phyloP scores from a whole-genome alignment of 92 coral and sea anemone genomes.

The Chrysogorgia sp. region DNA sequence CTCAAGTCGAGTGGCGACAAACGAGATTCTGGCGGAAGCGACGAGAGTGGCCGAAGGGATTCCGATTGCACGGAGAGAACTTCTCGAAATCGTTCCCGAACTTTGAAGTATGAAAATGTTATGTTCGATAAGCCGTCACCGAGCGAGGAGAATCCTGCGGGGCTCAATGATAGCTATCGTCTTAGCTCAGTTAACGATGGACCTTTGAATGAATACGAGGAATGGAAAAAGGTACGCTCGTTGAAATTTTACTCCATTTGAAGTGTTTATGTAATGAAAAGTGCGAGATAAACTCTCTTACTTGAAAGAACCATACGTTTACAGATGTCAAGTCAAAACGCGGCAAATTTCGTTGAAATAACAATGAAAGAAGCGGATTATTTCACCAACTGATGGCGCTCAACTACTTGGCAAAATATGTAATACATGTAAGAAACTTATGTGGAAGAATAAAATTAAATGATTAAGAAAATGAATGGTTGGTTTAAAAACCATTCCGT shows the following conservation, averaged over 20 bases:
- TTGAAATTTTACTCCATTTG: background rate
- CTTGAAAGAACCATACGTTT: too few species aligned
- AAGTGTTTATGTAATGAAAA: background rate
- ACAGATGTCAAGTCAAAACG: too few species aligned
- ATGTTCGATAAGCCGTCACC: slow-evolving; percentile 74
- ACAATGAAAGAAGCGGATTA: too few species aligned
- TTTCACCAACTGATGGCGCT: too few species aligned
- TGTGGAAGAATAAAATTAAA: too few species aligned
- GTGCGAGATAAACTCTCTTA: too few species aligned
- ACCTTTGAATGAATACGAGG: slow-evolving; percentile 82
- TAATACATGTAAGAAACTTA: too few species aligned
- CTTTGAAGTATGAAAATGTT: slow-evolving; percentile 92
- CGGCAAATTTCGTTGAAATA: too few species aligned
- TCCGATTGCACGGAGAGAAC: slow-evolving; percentile 33
- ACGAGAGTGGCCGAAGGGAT: slow-evolving; percentile 47
- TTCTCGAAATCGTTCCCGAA: slow-evolving; percentile 39
- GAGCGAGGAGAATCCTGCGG: slow-evolving; percentile 32
- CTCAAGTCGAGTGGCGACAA: slow-evolving; percentile 1
- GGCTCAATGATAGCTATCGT: slow-evolving; percentile 47
- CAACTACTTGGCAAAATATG: too few species aligned
- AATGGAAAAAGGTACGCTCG: slow-evolving; percentile 87
- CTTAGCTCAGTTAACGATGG: slow-evolving; percentile 72
- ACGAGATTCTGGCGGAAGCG: slow-evolving; percentile 39
- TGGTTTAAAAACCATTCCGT: too few species aligned
- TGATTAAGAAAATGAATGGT: too few species aligned